Conservation (phyloP, 2,797 vertebrate species). For the Artibeus lituratus region DNA sequence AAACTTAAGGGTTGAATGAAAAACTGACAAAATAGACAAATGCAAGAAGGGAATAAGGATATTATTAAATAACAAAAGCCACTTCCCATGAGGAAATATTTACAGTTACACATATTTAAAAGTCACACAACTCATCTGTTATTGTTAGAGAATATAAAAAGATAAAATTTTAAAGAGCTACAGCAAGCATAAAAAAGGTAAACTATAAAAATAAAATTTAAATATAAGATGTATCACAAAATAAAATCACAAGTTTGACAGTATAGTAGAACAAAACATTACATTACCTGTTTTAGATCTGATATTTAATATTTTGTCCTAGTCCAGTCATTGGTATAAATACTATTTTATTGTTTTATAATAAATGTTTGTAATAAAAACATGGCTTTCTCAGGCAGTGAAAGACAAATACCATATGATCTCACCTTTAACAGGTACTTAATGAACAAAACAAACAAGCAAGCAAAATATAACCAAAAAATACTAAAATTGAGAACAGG, state of each 20-base stretch:
- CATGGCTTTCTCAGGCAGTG: background rate
- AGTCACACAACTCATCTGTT: background rate
- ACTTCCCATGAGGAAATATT: background rate
- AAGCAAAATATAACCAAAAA: too few relatives aligned
- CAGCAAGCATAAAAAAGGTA: background rate
- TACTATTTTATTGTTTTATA: conserved; percentile 1
- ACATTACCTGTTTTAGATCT: background rate
- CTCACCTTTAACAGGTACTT: too few relatives aligned
- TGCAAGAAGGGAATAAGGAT: background rate
- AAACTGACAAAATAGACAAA: background rate
- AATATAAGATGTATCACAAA: background rate
- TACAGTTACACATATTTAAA: conserved; percentile 27
- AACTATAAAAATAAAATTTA: background rate
- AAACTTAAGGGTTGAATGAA: conserved; percentile 18
- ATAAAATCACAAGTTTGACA: background rate
- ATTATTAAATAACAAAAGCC: background rate
- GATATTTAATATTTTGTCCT: background rate
- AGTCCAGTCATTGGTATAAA: background rate
- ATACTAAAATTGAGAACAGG: too few relatives aligned
- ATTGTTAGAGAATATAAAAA: background rate
- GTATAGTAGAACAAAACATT: background rate
- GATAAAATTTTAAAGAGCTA: background rate
- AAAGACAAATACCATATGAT: too few relatives aligned
- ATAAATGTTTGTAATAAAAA: conserved; percentile 45
- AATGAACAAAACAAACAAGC: too few relatives aligned